Conservation (phyloP, 2,888 invertebrate genomes). For the Thalpophila matura region DNA sequence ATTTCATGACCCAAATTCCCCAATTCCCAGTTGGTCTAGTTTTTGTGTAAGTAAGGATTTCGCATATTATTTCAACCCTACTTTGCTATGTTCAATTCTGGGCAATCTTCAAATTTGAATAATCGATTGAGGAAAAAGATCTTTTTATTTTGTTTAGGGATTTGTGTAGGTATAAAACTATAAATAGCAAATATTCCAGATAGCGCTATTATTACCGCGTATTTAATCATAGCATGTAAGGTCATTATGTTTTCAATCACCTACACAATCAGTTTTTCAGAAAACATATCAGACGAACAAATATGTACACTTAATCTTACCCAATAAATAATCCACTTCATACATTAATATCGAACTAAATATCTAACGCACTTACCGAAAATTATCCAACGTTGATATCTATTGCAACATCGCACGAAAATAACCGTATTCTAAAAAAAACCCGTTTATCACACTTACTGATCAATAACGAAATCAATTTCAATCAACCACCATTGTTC, state of each 20-base stretch:
- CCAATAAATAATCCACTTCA: neutral
- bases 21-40: too few relatives aligned
- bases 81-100: constrained; percentile 16
- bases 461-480: constrained; percentile 41
- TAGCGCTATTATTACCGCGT: too few relatives aligned
- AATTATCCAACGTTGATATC: constrained; percentile 3
- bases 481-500: constrained; percentile 52
- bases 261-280: too few relatives aligned
- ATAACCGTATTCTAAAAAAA: constrained; percentile 39
- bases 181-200: too few relatives aligned
- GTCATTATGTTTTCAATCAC: too few relatives aligned
- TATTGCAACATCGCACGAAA: constrained; percentile 36
- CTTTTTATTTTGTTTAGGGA: neutral
- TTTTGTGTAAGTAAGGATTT: constrained; percentile 33
- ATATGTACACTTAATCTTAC: neutral
- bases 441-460: constrained; percentile 39
- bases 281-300: too few relatives aligned
- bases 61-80: constrained; percentile 15
- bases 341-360: neutral
- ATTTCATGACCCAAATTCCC: constrained; percentile 41
- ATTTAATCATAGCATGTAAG: too few relatives aligned
- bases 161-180: too few relatives aligned
- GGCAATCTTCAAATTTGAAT: constrained; percentile 16
- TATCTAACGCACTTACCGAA: neutral
- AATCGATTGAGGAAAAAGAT: neutral